A percentile compares a stretch with the other conserved stretches of the same genome.
Evolutionary conservation across 2,888 invertebrate species (phyloP).

Genomic region (Lithophane ornitopus): DNA sequence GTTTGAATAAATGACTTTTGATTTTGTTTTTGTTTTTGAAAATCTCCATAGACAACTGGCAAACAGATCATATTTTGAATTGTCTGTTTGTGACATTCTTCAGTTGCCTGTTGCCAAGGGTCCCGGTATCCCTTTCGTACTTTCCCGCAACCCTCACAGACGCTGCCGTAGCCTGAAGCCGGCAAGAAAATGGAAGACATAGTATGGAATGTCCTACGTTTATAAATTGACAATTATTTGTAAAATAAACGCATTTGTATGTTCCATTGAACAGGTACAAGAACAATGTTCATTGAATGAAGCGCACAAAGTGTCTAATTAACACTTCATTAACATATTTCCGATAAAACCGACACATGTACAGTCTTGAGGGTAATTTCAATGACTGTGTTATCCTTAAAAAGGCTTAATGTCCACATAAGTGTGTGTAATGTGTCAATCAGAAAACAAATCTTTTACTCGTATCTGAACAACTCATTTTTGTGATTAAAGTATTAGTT

Average conservation of each 20-base stretch:
- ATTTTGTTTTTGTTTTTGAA: too few species aligned
- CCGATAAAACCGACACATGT: neutral
- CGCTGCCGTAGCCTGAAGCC: too few species aligned
- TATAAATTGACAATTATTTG: neutral
- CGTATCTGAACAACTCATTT: too few species aligned
- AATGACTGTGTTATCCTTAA: neutral
- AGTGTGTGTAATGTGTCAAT: neutral
- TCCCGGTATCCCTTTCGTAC: too few species aligned
- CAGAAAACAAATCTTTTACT: neutral
- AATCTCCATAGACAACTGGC: too few species aligned
- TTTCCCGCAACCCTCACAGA: too few species aligned
- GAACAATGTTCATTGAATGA: too few species aligned
- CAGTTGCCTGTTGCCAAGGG: too few species aligned
- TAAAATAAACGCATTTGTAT: neutral
- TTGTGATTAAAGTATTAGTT: too few species aligned
- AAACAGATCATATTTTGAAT: too few species aligned
- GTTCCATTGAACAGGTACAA: neutral
- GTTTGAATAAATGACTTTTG: too few species aligned
- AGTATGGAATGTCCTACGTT: neutral
- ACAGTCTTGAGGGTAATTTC: neutral
- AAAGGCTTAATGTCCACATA: neutral
- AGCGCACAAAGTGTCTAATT: constrained; percentile 10
- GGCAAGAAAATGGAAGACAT: neutral
- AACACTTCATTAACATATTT: neutral
- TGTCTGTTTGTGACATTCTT: too few species aligned